A percentile compares a stretch with the other conserved stretches of the same genome.
These are phyloP conservation scores for Meloidogyne floridensis DNA, from an alignment of 1,140 invertebrate species.

Conservation along the genomic window DNA sequence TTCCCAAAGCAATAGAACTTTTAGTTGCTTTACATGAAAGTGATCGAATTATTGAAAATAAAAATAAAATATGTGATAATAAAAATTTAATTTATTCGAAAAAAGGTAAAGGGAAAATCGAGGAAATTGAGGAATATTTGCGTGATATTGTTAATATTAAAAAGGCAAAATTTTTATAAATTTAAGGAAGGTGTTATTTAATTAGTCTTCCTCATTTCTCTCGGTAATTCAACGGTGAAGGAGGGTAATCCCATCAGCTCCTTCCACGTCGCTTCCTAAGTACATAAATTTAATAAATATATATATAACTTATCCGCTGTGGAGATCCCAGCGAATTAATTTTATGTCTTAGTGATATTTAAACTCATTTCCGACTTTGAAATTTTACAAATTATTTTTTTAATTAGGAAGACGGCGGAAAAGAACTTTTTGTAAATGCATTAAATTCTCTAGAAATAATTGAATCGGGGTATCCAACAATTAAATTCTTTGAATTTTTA, in stretches of 20 bases:
- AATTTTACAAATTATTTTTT: neutral
- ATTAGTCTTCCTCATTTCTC: neutral
- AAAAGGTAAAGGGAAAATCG: neutral
- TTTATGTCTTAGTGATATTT: too few relatives aligned
- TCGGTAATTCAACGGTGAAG: neutral
- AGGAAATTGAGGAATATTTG: neutral
- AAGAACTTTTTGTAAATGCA: neutral
- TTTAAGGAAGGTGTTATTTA: neutral
- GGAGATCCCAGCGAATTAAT: too few relatives aligned
- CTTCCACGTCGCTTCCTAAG: too few relatives aligned
- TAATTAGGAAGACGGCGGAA: neutral
- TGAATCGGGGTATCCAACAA: neutral
- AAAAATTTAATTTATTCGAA: neutral
- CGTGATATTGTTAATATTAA: neutral
- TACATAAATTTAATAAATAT: too few relatives aligned
- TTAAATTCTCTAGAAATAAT: neutral
- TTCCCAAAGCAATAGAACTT: conserved; percentile 1
- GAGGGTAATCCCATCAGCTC: too few relatives aligned
- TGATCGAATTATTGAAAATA: conserved; percentile 3
- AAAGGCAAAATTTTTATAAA: neutral
- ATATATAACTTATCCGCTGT: too few relatives aligned
- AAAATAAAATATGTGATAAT: neutral
- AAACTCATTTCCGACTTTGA: too few relatives aligned
- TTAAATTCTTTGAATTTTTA: neutral
- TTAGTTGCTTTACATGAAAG: neutral